phyloP scores from a whole-genome alignment of 2,797 vertebrate species.

The Cuniculus paca region DNA sequence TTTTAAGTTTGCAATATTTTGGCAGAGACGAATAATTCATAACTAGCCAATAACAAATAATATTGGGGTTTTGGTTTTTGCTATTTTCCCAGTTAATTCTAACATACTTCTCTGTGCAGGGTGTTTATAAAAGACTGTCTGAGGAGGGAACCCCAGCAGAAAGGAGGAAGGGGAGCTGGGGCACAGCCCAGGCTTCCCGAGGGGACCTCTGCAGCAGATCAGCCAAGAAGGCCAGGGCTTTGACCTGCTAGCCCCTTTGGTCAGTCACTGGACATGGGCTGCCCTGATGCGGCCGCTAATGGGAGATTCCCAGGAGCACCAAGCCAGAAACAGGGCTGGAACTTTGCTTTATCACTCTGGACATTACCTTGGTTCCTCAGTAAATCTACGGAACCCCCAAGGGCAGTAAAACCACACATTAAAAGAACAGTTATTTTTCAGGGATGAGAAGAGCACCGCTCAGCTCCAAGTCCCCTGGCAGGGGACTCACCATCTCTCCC shows the following conservation, averaged over 20 bases:
- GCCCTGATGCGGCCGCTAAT: too few species aligned
- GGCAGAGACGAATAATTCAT: neutral
- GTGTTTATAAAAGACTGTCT: neutral
- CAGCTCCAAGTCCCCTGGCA: neutral
- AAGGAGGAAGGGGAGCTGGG: neutral
- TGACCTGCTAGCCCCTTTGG: neutral
- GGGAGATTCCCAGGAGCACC: neutral
- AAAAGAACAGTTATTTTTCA: neutral
- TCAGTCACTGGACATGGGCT: neutral
- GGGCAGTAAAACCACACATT: neutral
- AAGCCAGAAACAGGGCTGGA: neutral
- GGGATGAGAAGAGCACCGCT: neutral
- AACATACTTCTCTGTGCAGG: neutral
- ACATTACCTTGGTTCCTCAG: neutral
- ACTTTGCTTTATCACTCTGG: neutral
- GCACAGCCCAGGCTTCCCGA: too few species aligned
- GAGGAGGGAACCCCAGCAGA: neutral
- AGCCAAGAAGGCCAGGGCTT: neutral
- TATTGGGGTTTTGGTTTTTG: neutral
- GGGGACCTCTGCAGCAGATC: neutral
- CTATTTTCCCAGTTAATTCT: slow-evolving; percentile 19
- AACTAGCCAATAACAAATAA: neutral
- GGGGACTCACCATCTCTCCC: neutral
- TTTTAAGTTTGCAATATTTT: neutral
- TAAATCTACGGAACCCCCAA: rapidly evolving